A percentile compares a stretch with the other conserved stretches of the same genome.
Evolutionary conservation across 2,888 invertebrate species (phyloP).

Genomic region (Polyommatus iphigenia): DNA sequence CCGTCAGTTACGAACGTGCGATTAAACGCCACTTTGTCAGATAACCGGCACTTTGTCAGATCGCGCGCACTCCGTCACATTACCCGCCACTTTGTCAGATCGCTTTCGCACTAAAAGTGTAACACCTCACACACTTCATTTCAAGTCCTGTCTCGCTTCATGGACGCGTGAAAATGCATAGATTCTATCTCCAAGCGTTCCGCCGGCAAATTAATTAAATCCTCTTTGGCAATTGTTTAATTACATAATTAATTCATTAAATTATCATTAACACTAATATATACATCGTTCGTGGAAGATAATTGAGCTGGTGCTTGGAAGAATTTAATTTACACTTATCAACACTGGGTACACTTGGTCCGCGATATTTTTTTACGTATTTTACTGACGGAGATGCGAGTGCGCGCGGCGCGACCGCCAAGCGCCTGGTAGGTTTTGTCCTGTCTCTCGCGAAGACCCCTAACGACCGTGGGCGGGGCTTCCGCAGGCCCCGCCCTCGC

Average conservation of each 20-base stretch:
- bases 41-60: constrained; percentile 17
- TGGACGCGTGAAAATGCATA: constrained; percentile 30
- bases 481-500: constrained; percentile 59
- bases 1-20: neutral
- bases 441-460: constrained; percentile 61
- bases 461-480: constrained; percentile 67
- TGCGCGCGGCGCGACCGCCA: constrained; percentile 72
- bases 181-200: constrained; percentile 36
- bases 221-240: constrained; percentile 25
- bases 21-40: neutral
- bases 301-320: constrained; percentile 35
- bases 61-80: neutral
- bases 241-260: constrained; percentile 18
- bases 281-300: constrained; percentile 33
- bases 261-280: neutral
- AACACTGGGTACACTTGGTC: constrained; percentile 29
- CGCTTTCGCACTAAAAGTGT: neutral
- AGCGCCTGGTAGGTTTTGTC: constrained; percentile 76
- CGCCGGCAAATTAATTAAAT: constrained; percentile 34
- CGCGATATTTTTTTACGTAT: constrained; percentile 49
- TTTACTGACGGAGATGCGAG: constrained; percentile 51
- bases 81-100: constrained; percentile 18
- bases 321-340: constrained; percentile 23
- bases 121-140: constrained; percentile 25
- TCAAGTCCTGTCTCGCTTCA: constrained; percentile 29